Conservation (phyloP, 1,140 invertebrate genomes). For the Ceratina australensis region DNA sequence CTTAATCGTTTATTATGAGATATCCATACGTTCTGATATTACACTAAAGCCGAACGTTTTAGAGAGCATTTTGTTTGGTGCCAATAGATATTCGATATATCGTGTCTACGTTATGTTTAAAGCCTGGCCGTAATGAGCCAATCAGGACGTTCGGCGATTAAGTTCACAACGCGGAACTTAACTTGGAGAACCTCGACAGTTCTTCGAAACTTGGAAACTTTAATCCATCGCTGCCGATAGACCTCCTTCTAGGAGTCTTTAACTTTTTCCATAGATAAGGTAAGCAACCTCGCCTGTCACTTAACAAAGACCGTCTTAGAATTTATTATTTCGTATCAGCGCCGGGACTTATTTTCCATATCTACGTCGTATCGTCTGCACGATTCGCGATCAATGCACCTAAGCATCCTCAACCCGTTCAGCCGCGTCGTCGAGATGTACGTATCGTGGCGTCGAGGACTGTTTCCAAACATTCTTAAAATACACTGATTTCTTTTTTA, state of each 20-base stretch:
- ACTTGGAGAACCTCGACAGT: conserved; percentile 63
- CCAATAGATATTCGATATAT: conserved; percentile 25
- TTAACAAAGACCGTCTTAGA: conserved; percentile 30
- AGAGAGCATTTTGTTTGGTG: neutral
- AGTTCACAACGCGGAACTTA: conserved; percentile 54
- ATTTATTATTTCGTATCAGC: conserved; percentile 15
- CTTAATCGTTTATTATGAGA: no score
- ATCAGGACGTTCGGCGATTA: conserved; percentile 55
- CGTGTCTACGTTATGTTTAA: conserved; percentile 22
- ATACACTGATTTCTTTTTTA: no score
- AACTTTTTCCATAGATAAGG: conserved; percentile 55
- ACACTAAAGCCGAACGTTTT: neutral
- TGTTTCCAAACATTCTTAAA: no score
- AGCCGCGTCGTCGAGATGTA: no score
- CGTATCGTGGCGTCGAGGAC: no score
- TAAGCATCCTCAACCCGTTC: neutral
- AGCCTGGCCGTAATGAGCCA: conserved; percentile 39
- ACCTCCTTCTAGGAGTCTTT: conserved; percentile 39
- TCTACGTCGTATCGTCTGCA: neutral
- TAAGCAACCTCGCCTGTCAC: conserved; percentile 45
- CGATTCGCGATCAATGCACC: neutral
- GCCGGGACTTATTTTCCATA: neutral
- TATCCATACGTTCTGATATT: no score
- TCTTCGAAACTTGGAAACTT: conserved; percentile 71
- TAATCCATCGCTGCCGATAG: conserved; percentile 60